Evolutionary conservation across 2,888 invertebrate species (phyloP).

Genomic region (Calameuta filiformis): DNA sequence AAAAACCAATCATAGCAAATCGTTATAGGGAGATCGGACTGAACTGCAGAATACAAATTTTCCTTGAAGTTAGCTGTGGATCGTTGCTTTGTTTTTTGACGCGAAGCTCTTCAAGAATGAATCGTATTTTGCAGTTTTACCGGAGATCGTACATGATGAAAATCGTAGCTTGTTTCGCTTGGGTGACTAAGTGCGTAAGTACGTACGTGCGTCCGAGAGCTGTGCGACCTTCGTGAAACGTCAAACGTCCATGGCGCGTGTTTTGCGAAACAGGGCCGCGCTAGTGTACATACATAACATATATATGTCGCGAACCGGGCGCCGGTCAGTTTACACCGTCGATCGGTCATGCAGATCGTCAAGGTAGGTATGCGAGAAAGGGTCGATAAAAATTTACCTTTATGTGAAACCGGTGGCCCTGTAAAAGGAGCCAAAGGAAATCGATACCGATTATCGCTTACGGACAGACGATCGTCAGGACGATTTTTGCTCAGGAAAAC

Average conservation of each 20-base stretch:
- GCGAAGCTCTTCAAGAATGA: too few relatives aligned
- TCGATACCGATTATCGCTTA: constrained; percentile 17
- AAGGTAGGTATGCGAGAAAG: constrained; percentile 42
- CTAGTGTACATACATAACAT: not conserved
- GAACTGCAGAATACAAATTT: too few relatives aligned
- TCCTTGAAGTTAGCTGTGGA: too few relatives aligned
- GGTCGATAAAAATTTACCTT: constrained; percentile 26
- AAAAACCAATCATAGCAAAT: not conserved
- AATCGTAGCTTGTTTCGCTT: not conserved
- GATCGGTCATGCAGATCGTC: not conserved
- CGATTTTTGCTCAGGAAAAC: not conserved
- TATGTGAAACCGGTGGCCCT: constrained; percentile 26
- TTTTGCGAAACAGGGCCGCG: constrained; percentile 3
- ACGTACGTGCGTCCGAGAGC: constrained; percentile 1
- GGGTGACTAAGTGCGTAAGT: not conserved
- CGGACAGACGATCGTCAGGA: not conserved
- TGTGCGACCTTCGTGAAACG: constrained; percentile 63
- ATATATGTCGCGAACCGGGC: not conserved
- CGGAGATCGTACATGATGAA: not conserved
- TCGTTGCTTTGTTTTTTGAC: too few relatives aligned
- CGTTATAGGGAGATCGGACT: not conserved
- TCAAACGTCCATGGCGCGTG: constrained; percentile 54
- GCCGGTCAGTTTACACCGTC: constrained; percentile 2
- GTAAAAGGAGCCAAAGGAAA: constrained; percentile 15
- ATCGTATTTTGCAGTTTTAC: too few relatives aligned